These are phyloP conservation scores for Aphrocallistes beatrix DNA, from an alignment of 37 sponge, comb jelly and placozoan species.

Conservation along the genomic window DNA sequence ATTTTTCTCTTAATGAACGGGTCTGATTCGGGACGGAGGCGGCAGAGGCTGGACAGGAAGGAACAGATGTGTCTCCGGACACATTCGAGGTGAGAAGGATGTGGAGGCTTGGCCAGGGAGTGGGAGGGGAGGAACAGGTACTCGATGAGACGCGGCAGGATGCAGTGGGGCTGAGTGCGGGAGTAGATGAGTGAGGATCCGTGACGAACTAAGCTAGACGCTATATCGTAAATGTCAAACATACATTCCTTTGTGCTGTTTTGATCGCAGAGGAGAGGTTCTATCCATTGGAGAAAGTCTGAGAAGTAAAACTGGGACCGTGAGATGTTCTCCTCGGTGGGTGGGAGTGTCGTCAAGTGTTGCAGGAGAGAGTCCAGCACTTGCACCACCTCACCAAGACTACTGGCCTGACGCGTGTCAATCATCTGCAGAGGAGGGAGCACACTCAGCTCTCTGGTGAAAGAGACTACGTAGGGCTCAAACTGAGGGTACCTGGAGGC, in stretches of 20 bases:
- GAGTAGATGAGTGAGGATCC: not conserved
- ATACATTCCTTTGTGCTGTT: not conserved
- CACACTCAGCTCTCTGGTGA: not conserved
- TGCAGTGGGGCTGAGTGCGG: constrained; percentile 5
- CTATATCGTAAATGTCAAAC: not conserved
- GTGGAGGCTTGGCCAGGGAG: not conserved
- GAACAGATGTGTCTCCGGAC: not conserved
- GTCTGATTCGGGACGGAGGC: not conserved
- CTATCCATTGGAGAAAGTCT: not conserved
- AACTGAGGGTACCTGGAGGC: not conserved
- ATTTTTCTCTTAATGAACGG: not conserved
- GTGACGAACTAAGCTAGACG: not conserved
- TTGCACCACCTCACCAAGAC: not conserved
- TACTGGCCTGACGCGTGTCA: not conserved
- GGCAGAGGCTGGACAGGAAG: not conserved
- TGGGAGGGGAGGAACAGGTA: constrained; percentile 3
- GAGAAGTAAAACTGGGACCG: not conserved
- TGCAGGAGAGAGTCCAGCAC: not conserved
- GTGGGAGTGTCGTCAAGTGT: not conserved
- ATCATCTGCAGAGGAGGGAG: not conserved
- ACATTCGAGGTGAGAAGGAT: not conserved
- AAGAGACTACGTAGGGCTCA: not conserved
- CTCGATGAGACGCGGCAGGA: not conserved
- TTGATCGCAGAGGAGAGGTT: not conserved
- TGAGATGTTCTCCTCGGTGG: not conserved